These are phyloP conservation scores for Muntiacus muntjak DNA, from an alignment of 2,113 vertebrate genomes.

Conservation along the genomic window DNA sequence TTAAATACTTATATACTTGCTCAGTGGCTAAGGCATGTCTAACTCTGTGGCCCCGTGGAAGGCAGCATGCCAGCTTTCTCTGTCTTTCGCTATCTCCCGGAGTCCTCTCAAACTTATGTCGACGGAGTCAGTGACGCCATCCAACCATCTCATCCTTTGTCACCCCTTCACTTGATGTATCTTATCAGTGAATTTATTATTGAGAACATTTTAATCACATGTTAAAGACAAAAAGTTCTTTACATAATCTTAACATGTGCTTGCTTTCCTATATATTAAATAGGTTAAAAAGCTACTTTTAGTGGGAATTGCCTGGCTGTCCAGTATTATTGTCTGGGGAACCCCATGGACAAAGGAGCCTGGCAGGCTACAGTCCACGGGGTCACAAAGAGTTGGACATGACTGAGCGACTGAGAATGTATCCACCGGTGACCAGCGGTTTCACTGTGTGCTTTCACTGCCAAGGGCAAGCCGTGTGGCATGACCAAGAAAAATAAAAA, in stretches of 20 bases:
- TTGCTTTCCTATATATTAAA: background rate
- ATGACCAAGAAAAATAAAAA: background rate
- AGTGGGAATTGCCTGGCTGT: rapidly evolving
- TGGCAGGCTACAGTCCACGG: background rate
- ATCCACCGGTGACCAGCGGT: background rate
- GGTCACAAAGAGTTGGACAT: background rate
- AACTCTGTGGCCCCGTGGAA: background rate
- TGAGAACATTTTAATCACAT: background rate
- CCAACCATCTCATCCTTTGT: background rate
- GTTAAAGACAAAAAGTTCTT: background rate
- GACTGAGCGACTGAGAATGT: background rate
- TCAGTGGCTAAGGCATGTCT: background rate
- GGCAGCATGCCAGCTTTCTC: background rate
- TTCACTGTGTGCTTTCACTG: background rate
- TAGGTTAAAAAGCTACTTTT: background rate
- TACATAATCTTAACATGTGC: background rate
- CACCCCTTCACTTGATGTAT: background rate
- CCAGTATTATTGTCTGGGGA: background rate
- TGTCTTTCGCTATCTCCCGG: background rate
- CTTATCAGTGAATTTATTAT: background rate
- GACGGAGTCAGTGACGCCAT: background rate
- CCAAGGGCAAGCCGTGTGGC: background rate
- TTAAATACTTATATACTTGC: background rate
- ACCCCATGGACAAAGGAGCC: background rate
- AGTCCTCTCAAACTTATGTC: background rate